Evolutionary conservation across 1,140 invertebrate species (phyloP).

Genomic region (Idris sp.): DNA sequence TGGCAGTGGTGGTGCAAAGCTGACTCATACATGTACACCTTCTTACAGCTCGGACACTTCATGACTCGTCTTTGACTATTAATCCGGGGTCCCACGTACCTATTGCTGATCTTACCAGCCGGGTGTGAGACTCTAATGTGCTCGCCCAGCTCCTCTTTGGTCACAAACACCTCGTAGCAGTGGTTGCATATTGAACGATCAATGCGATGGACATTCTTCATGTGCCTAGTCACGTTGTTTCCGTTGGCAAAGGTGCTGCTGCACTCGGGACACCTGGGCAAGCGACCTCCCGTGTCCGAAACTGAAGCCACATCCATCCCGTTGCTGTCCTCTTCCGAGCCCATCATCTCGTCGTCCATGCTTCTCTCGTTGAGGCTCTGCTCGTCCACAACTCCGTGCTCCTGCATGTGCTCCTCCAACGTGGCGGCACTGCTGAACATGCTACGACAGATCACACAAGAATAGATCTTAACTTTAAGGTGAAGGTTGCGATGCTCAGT

Average conservation of each 20-base stretch:
- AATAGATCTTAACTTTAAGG: slow-evolving; percentile 82
- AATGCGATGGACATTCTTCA: slow-evolving; percentile 78
- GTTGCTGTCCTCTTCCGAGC: not conserved
- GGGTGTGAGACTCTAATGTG: too few species aligned
- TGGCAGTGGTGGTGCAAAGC: slow-evolving; percentile 67
- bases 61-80: slow-evolving; percentile 32
- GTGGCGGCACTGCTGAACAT: slow-evolving; percentile 81
- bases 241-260: slow-evolving; percentile 79
- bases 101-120: too few species aligned
- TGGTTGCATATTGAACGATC: slow-evolving; percentile 77
- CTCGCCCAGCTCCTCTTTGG: slow-evolving; percentile 53
- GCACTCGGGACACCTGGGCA: slow-evolving; percentile 80
- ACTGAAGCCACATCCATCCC: slow-evolving; percentile 16
- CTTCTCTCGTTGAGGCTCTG: slow-evolving; percentile 64
- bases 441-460: slow-evolving; percentile 80
- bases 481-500: slow-evolving; percentile 83
- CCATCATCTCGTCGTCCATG: slow-evolving; percentile 5
- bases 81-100: not conserved
- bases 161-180: slow-evolving; percentile 68
- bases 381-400: slow-evolving; percentile 73
- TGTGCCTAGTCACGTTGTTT: slow-evolving; percentile 77
- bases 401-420: slow-evolving; percentile 80
- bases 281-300: slow-evolving; percentile 65
- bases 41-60: slow-evolving; percentile 68
- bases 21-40: slow-evolving; percentile 68